phyloP scores from a whole-genome alignment of 2,113 vertebrate genomes.

The Leucoraja erinaceus region DNA sequence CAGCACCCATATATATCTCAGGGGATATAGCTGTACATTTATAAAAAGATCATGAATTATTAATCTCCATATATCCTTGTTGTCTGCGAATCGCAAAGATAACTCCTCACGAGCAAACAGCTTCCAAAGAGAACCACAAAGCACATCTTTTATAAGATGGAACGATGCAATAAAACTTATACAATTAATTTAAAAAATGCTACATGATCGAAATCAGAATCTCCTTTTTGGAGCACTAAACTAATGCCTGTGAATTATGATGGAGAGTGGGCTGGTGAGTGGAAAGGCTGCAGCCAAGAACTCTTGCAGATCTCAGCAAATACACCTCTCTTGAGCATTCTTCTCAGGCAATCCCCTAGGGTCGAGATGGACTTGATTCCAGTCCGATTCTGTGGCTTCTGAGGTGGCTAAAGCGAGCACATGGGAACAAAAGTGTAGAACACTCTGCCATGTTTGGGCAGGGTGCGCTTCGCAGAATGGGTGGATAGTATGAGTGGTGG shows the following conservation, averaged over 20 bases:
- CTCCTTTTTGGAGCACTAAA: neutral
- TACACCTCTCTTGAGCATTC: too few relatives aligned
- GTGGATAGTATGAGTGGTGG: too few relatives aligned
- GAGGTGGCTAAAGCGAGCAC: too few relatives aligned
- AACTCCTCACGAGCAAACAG: conserved; percentile 16
- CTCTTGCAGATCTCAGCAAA: too few relatives aligned
- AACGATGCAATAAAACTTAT: conserved; percentile 22
- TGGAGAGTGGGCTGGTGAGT: neutral
- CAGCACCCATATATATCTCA: conserved; percentile 26
- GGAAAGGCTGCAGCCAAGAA: too few relatives aligned
- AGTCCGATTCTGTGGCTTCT: too few relatives aligned
- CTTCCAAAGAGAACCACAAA: conserved; percentile 14
- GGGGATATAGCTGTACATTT: conserved; percentile 29
- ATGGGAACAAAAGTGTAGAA: too few relatives aligned
- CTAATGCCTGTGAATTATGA: neutral
- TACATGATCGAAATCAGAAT: neutral
- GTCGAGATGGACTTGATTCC: too few relatives aligned
- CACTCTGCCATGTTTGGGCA: too few relatives aligned
- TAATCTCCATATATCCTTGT: conserved; percentile 35
- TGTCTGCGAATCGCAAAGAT: conserved; percentile 23
- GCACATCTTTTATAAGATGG: conserved; percentile 20
- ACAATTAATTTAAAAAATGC: conserved; percentile 15
- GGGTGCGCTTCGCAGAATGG: too few relatives aligned
- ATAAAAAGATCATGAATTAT: conserved; percentile 38
- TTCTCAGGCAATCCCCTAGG: too few relatives aligned